These are phyloP conservation scores for Peromyscus polionotus DNA, from an alignment of 2,113 vertebrate genomes.

Conservation along the genomic window DNA sequence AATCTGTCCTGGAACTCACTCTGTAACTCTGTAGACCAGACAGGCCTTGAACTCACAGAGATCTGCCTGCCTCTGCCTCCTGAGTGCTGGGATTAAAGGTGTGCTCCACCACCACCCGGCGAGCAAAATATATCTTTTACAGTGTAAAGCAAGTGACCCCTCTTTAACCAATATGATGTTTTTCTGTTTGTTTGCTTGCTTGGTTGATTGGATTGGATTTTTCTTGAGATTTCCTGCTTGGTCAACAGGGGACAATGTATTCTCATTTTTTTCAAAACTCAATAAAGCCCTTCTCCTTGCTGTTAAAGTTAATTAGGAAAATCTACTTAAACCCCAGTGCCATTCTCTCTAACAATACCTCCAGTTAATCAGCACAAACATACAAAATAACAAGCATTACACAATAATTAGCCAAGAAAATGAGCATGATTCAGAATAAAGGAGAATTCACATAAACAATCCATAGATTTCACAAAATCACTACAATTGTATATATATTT, in stretches of 20 bases:
- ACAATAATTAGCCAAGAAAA: not conserved
- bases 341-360: conserved; percentile 1
- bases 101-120: too few species aligned
- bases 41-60: too few species aligned
- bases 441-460: not conserved
- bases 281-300: not conserved
- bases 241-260: not conserved
- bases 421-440: not conserved
- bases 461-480: not conserved
- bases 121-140: not conserved
- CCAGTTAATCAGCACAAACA: not conserved
- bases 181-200: not conserved
- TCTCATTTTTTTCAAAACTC: not conserved
- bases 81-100: too few species aligned
- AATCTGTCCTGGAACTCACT: not conserved
- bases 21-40: too few species aligned
- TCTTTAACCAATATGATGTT: not conserved
- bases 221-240: not conserved
- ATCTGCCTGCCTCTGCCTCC: too few species aligned
- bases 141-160: not conserved
- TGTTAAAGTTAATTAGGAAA: not conserved
- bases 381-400: not conserved
- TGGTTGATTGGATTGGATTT: not conserved
- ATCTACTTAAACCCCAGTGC: not conserved
- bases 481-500: not conserved